Evolutionary conservation across 2,888 invertebrate genomes (phyloP), one percentile per base, ranked within the genome.

Genomic region (Leptinotarsa haldemani): DNA sequence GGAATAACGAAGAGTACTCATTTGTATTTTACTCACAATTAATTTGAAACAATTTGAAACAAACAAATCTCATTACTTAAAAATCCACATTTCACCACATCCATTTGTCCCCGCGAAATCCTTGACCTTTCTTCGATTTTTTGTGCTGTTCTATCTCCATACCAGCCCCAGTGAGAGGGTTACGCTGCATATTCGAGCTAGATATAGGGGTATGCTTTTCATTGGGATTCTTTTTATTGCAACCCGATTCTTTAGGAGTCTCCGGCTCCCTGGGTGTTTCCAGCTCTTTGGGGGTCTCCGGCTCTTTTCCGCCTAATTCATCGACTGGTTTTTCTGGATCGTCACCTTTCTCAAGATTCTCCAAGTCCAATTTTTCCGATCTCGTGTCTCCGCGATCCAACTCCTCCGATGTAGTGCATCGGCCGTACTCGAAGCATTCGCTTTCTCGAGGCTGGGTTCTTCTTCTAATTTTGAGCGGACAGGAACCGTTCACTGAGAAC

Each of bases 401-500:
- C 40, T 64, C 58, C 3, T 74, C 75, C 53, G 67, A 40, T 3
- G 20, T 50, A 15, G 69, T 47, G 1, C 69, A 25, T 4, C 77
- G 72, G 15, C 82, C 80, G 69, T 82, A 82, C 61, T 81, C 80
- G 70, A 82, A 82, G 71, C 75, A 77, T 12, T 78, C 75, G 70
- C 73, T 72, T 53, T 76, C 73, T 22, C 65, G 69, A 12, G 68
- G 53, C 25, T 67, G 58, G n/a, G 58, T 74, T 61, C 81, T 77
- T 30, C 85, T 71, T 69, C 82, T 83, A 20, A 84, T 83, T 69
- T 83, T 83, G 74, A 85, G 80, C 0, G 85, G 86, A 69, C 85
- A 84, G 13, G 83, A 81, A 4, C 86, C 87, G 47, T 84, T 84
- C 25, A 85, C 84, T 0, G 87, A 86, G 76, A 86, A 86, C 76